A percentile compares a stretch with the other conserved stretches of the same genome.
phyloP scores from a whole-genome alignment of 1,140 invertebrate genomes.

The Berghia stephanieae region DNA sequence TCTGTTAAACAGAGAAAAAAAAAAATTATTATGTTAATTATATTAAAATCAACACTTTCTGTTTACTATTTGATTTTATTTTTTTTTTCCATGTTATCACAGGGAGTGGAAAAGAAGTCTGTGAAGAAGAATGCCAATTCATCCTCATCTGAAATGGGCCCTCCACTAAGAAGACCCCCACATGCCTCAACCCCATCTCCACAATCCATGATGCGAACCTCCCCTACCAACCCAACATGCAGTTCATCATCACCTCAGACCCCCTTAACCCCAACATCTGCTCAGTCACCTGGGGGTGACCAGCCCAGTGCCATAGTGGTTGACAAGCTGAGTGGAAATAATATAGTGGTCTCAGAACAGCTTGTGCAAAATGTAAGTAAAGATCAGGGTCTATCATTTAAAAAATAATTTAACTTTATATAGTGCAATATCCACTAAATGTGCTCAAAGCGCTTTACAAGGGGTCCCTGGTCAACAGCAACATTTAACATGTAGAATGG shows the following conservation, averaged over 20 bases:
- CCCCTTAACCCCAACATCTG: constrained; percentile 15
- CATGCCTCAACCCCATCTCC: constrained; percentile 33
- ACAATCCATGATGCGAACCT: constrained; percentile 22
- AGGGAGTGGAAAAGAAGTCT: constrained; percentile 40
- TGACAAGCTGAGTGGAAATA: no score
- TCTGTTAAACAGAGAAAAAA: no score
- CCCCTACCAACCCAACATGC: constrained; percentile 16
- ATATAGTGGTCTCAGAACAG: no score
- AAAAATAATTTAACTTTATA: constrained; percentile 68
- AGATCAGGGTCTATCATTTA: background rate
- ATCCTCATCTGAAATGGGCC: constrained; percentile 39
- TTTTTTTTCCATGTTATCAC: constrained; percentile 10
- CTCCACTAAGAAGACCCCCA: constrained; percentile 36
- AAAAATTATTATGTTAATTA: no score
- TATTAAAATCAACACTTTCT: no score
- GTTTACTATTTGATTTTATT: background rate
- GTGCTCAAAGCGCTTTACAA: no score
- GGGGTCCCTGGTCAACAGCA: no score
- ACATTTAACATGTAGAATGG: no score
- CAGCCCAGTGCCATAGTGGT: constrained; percentile 27
- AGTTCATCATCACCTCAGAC: constrained; percentile 32
- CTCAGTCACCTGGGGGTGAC: constrained; percentile 27
- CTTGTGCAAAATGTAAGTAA: constrained; percentile 26
- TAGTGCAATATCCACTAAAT: no score
- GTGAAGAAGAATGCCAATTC: constrained; percentile 31